Base-by-base conservation (phyloP, 2,113 vertebrate species). In the Prionailurus bengalensis region DNA sequence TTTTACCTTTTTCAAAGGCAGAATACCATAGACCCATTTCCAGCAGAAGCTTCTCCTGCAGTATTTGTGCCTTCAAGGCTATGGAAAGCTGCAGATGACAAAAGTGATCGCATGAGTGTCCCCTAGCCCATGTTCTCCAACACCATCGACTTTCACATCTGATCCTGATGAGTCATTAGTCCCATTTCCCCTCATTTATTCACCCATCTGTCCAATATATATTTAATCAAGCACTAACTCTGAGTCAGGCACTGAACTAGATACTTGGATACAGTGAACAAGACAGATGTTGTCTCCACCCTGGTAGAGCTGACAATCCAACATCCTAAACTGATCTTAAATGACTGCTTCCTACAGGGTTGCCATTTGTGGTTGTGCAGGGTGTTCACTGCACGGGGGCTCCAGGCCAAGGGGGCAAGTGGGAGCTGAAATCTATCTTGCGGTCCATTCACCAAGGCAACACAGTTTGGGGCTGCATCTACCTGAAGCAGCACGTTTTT, bases 121-220 rank as follows among this genome's bases (percentile, higher is more conserved):
- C 63, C 45, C 74, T 17, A 2, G 17, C 9, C 66, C 31, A 1
- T 10, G 45, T 21, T 74, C 61, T 81, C 61, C 58, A 21, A 68
- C 33, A 16, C 58, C 73, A 0, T 16, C 39, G 73, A 33, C 71
- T 93, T 53, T 73, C 78, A 48, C 31, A 16, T 42, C 36, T 31
- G 27, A 78, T 82, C 51, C 25, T 12, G 48, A 58, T n/a, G 66
- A 89, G 25, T 63, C 95, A 63, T 39, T 53, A 55, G 25, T 31
- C 48, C 74, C 25, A 11, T n/a, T 71, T 94, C 33, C 51, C 79
- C 70, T 92, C 86, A 16, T 74, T 78, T 29, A 65, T 79, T 48
- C 93, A 68, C 21, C 94, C 92, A 89, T 73, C 95, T 88, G 89
- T 83, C 94, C 80, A 65, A 84, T 45, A 36, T 65, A 12, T 8